phyloP scores from a whole-genome alignment of 2,888 invertebrate species.

The Troides helena region DNA sequence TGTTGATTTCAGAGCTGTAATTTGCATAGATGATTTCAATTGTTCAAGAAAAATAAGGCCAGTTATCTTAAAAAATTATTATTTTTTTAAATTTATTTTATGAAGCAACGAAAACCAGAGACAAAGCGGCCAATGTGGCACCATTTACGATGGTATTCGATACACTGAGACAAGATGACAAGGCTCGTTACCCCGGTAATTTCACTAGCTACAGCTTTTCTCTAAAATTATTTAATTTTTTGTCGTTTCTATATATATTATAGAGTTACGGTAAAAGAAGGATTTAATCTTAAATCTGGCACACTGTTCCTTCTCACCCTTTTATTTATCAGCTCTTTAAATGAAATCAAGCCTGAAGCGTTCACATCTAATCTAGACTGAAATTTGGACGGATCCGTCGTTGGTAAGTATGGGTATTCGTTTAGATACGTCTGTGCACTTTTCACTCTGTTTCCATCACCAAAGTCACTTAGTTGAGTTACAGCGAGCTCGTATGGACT shows the following conservation, averaged over 20 bases:
- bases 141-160: too few relatives aligned
- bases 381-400: conserved; percentile 72
- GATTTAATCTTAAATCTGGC: conserved; percentile 68
- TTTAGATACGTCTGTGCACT: conserved; percentile 71
- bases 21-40: neutral
- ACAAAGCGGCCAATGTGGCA: too few relatives aligned
- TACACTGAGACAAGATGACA: too few relatives aligned
- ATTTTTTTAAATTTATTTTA: neutral
- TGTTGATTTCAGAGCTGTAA: neutral
- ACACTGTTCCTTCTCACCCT: conserved; percentile 71
- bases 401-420: conserved; percentile 75
- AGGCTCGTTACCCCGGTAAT: too few relatives aligned
- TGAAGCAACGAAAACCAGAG: too few relatives aligned
- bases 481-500: conserved; percentile 67
- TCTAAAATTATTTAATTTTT: too few relatives aligned
- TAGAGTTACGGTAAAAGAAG: conserved; percentile 62
- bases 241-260: conserved; percentile 33
- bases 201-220: too few relatives aligned
- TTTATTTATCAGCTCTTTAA: conserved; percentile 60
- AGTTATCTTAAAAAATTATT: neutral
- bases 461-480: conserved; percentile 59
- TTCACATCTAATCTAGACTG: conserved; percentile 68
- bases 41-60: neutral
- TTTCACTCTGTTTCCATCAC: conserved; percentile 54
- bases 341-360: conserved; percentile 70